A percentile compares a stretch with the other conserved stretches of the same genome.
phyloP scores from a whole-genome alignment of 2,888 invertebrate genomes.

The Lithophane leautieri region DNA sequence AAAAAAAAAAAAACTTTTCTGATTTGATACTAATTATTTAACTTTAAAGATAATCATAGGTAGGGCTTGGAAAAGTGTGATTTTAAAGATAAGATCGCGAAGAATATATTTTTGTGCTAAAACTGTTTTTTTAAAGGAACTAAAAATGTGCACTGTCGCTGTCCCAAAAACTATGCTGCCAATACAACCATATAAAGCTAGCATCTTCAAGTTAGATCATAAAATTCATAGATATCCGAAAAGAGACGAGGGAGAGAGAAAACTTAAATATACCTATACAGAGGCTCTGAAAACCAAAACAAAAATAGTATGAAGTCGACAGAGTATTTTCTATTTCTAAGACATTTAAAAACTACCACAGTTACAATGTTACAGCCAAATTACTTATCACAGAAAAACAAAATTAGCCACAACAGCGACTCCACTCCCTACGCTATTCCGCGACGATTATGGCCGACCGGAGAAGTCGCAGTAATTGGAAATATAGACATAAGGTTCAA shows the following conservation, averaged over 20 bases:
- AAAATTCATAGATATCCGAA: no score
- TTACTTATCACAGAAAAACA: background rate
- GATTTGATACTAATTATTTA: background rate
- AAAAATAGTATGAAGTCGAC: background rate
- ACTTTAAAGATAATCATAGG: background rate
- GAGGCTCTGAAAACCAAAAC: background rate
- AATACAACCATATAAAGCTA: no score
- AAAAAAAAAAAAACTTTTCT: no score
- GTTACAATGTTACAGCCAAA: background rate
- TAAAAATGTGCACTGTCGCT: background rate
- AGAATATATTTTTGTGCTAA: background rate
- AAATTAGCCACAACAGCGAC: conserved; percentile 14
- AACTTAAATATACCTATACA: background rate
- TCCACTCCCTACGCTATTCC: conserved; percentile 46
- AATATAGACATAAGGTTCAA: conserved; percentile 68
- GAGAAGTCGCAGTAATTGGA: conserved; percentile 70
- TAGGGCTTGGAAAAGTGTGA: no score
- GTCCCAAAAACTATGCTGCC: background rate
- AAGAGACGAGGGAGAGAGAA: background rate
- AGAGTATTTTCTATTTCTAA: no score
- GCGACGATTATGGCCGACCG: conserved; percentile 53
- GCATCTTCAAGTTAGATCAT: background rate
- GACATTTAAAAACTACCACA: background rate
- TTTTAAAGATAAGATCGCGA: background rate
- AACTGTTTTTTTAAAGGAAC: background rate